Conservation (phyloP, 1,140 invertebrate genomes). For the Brachionus rotundiformis region DNA sequence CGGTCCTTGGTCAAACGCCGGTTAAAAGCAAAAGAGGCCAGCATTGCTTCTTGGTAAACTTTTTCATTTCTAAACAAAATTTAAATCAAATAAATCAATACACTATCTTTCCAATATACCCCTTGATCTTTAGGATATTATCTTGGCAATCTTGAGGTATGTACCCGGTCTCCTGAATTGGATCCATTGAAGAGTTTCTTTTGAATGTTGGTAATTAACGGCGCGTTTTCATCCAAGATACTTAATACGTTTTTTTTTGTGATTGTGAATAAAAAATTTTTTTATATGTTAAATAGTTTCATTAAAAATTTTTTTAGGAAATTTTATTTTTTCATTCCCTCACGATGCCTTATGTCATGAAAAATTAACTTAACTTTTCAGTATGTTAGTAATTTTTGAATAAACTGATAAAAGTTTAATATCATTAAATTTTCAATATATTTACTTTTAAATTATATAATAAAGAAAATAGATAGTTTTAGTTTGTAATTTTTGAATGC, state of each 20-base stretch:
- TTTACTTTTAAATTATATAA: too few species aligned
- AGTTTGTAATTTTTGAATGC: too few species aligned
- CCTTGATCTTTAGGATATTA: not conserved
- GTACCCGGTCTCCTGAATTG: not conserved
- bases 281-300: not conserved
- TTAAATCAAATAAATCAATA: too few species aligned
- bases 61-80: not conserved
- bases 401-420: too few species aligned
- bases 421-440: too few species aligned
- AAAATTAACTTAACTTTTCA: conserved; percentile 22
- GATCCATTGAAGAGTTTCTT: not conserved
- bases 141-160: not conserved
- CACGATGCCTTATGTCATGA: not conserved
- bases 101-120: too few species aligned
- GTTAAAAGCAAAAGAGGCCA: conserved; percentile 70
- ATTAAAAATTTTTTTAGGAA: not conserved
- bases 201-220: not conserved
- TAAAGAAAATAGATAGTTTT: too few species aligned
- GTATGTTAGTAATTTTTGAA: too few species aligned
- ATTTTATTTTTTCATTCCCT: not conserved
- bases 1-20: conserved; percentile 85
- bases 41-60: conserved; percentile 1
- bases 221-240: not conserved
- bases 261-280: not conserved
- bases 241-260: not conserved